Base-by-base conservation (phyloP, 2,797 vertebrate species). In the Remorina albescens region DNA sequence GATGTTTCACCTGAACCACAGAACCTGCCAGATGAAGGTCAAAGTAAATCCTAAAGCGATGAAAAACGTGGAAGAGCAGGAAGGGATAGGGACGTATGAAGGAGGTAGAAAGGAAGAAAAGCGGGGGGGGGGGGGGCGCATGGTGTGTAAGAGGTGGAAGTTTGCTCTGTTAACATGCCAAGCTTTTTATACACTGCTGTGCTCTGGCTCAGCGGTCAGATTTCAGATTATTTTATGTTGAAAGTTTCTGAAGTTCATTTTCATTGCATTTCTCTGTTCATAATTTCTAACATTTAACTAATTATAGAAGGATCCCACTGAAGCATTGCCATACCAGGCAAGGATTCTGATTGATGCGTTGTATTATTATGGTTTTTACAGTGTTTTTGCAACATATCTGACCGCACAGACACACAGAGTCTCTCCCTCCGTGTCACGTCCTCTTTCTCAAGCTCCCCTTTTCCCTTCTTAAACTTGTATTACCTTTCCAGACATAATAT, bases 1-100 rank as follows among this genome's bases (percentile, higher is more conserved):
- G 95, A 95, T 39, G 77, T 90, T 60, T 95, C 95, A 21, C 94
- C 94, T 10, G 95, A 94, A 15, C 94, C 94, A 8, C 85, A 74
- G 28, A 86, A 87, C 80, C 84, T 75, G 60, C 28, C 51, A 0
- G 83, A 46, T 1, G 46, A 9, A 4, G 47, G 8, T 9, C 59
- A 74, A n/a, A 77, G 57, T 54, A 56, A 76, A 39, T 69, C 80
- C 2, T 86, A 46, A 81, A 67, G 65, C 2, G 18, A 41, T 59
- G 30, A 64, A 75, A 44, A 64, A 71, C 34, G 9, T 0, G 30
- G 36, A 50, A 39, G 66, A 62, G 74, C 18, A 8, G 46, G 39
- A 42, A 36, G 71, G 49, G 16, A 25, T 56, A 25, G 46, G 37
- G 16, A 28, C 26, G 8, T 30, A 13, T 37, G 56, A 42, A 55